Base-by-base conservation (phyloP, 2,797 vertebrate species). In the Hippocampus kuda region DNA sequence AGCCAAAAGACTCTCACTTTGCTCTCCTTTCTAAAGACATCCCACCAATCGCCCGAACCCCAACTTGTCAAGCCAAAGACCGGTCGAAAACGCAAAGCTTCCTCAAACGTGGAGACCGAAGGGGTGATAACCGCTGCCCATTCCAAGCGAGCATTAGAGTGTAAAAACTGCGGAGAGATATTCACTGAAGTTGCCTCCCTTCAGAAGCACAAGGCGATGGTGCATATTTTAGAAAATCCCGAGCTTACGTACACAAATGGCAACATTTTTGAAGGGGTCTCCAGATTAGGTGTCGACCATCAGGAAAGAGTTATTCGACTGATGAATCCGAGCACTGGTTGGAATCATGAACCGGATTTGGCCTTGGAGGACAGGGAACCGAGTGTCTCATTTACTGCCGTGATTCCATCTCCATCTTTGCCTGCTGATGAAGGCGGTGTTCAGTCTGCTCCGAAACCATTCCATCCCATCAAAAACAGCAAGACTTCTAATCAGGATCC, bases 361-460 rank as follows among this genome's bases (percentile, higher is more conserved):
- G 70, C 82, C 4, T 77, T 84, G 30, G 89, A 85, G 42, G 89
- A 90, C 27, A 80, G 81, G 59, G 88, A 88, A 53, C 81, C 71
- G 54, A 82, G 70, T 48, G 84, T 92, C 18, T 91, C 90, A 30
- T 93, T 92, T 77, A 91, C 92, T 73, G 84, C 88, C 74, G 84
- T 92, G 65, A 90, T 87, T 77, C 84, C 86, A 22, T 92, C 91
- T 24, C 91, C 90, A 5, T 91, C 91, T 68, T 85, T 91, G 67
- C 73, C 80, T 63, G 51, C 59, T 15, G 77, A 69, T 68, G 80
- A 80, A 71, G 68, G 75, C 53, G 83, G 72, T 11, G 26, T 6
- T 75, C 68, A 69, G 11, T 73, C 54, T 34, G 6, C 68, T 63
- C 20, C 68, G 66, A 67, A 76, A 10, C 20, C 73, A 54, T 71